Evolutionary conservation across 2,888 invertebrate species (phyloP).

Genomic region (Scelioninae gen. 2): DNA sequence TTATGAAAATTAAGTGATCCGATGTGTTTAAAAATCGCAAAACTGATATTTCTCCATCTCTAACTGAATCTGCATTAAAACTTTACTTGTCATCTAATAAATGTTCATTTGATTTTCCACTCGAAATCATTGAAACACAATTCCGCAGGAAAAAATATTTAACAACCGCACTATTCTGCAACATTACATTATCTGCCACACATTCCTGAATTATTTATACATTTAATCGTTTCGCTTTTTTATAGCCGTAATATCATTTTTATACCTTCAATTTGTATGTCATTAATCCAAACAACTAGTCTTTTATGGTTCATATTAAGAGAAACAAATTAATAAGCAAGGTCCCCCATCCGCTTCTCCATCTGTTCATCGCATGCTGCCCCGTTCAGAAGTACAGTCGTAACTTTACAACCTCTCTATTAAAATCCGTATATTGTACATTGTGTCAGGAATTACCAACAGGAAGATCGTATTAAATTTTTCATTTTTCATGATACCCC

Average conservation of each 20-base stretch:
- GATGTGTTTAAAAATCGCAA: too few species aligned
- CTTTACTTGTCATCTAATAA: too few species aligned
- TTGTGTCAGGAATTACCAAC: constrained; percentile 27
- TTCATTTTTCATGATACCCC: constrained; percentile 30
- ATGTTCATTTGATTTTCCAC: too few species aligned
- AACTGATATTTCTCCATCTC: too few species aligned
- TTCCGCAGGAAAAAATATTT: too few species aligned
- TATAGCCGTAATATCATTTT: constrained; percentile 1
- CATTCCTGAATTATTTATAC: too few species aligned
- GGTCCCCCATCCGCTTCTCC: not conserved
- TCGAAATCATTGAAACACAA: too few species aligned
- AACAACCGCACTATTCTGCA: too few species aligned
- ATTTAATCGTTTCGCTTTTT: not conserved
- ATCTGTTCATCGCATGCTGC: constrained; percentile 20
- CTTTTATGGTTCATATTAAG: constrained; percentile 17
- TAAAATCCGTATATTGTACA: constrained; percentile 31
- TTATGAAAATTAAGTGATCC: too few species aligned
- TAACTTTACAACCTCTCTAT: constrained; percentile 34
- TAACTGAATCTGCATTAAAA: too few species aligned
- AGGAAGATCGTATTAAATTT: constrained; percentile 27
- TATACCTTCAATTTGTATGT: constrained; percentile 20
- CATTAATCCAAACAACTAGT: constrained; percentile 11
- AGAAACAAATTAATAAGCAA: constrained; percentile 29
- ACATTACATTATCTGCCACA: too few species aligned
- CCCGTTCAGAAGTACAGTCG: constrained; percentile 22